Conservation (phyloP, 2,113 vertebrate species). For the Mohoua ochrocephala region DNA sequence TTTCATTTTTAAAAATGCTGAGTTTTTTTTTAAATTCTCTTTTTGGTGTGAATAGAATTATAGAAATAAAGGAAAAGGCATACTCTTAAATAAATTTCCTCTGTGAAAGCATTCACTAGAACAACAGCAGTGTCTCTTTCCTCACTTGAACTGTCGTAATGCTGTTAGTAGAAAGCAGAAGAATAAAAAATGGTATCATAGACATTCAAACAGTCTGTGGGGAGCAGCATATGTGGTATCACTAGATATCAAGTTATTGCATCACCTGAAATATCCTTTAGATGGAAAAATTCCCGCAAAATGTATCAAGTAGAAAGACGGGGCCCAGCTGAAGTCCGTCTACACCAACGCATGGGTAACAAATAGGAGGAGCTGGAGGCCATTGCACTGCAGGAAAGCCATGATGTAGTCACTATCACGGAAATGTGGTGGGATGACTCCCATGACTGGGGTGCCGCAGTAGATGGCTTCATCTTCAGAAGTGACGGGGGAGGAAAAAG, state of each 20-base stretch:
- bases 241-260: neutral
- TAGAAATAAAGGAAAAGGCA: neutral
- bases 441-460: neutral
- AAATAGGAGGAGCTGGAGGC: neutral
- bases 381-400: neutral
- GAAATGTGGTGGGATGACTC: neutral
- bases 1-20: neutral
- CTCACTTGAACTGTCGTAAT: neutral
- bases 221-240: neutral
- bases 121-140: neutral
- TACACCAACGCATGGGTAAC: neutral
- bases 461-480: neutral
- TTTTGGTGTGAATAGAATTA: neutral
- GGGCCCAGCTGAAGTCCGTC: neutral
- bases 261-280: neutral
- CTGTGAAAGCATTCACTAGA: neutral
- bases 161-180: neutral
- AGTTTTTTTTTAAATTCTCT: fast-evolving
- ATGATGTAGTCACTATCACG: neutral
- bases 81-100: neutral
- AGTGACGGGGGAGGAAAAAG: too few species aligned
- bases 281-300: neutral
- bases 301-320: neutral
- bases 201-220: neutral
- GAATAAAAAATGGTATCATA: neutral